Evolutionary conservation across 2,888 invertebrate species (phyloP).

Genomic region (Drepanosiphum platanoidis): DNA sequence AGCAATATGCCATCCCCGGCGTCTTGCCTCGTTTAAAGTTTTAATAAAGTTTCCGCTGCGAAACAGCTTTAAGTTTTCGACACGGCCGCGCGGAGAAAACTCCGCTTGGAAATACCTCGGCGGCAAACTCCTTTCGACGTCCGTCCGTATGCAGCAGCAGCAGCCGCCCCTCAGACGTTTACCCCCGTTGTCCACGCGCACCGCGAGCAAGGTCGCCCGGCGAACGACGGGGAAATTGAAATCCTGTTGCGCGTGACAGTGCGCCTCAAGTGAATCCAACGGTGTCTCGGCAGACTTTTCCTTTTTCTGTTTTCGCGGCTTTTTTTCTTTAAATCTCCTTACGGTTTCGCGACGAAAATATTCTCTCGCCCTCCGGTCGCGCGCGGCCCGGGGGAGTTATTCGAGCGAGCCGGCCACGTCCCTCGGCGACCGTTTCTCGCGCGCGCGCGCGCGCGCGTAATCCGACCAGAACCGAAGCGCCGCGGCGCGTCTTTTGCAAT

Average conservation of each 20-base stretch:
- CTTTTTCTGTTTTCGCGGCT: constrained; percentile 35
- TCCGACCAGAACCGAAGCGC: neutral
- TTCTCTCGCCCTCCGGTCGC: neutral
- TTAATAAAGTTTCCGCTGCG: constrained; percentile 59
- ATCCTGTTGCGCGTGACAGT: constrained; percentile 42
- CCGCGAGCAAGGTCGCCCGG: neutral
- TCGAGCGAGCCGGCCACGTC: neutral
- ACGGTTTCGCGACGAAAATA: constrained; percentile 29
- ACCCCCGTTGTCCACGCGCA: neutral
- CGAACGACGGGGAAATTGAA: constrained; percentile 20
- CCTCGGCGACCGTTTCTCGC: neutral
- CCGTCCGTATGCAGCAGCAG: neutral
- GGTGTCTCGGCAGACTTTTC: neutral
- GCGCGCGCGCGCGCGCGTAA: neutral
- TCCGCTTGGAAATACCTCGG: constrained; percentile 32
- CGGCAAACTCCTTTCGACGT: constrained; percentile 5
- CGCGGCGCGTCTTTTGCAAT: no score
- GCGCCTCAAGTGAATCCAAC: constrained; percentile 20
- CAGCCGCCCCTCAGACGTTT: neutral
- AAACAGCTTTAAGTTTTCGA: constrained; percentile 58
- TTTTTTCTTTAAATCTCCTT: constrained; percentile 23
- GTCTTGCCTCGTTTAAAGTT: constrained; percentile 57
- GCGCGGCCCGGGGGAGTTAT: neutral
- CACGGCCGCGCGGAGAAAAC: constrained; percentile 46
- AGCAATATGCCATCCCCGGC: constrained; percentile 30